Conservation (phyloP, 1,140 invertebrate species). For the Notospermus geniculatus region DNA sequence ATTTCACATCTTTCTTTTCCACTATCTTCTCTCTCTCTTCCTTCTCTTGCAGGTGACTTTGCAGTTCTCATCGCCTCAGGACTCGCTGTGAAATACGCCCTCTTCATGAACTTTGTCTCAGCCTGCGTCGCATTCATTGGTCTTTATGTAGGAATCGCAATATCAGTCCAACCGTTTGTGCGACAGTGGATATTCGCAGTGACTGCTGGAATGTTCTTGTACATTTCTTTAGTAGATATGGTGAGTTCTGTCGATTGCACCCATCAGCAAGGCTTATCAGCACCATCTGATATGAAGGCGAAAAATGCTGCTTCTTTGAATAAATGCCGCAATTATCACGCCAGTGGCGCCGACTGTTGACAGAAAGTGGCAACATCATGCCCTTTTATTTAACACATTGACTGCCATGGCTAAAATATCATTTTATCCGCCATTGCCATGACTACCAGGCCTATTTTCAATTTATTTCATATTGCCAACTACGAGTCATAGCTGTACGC, state of each 20-base stretch:
- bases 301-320: too few relatives aligned
- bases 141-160: conserved; percentile 60
- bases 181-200: conserved; percentile 63
- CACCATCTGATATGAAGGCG: neutral
- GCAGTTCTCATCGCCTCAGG: conserved; percentile 87
- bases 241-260: conserved; percentile 46
- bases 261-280: neutral
- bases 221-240: conserved; percentile 65
- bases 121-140: conserved; percentile 68
- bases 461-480: too few relatives aligned
- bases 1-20: too few relatives aligned
- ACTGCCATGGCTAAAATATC: too few relatives aligned
- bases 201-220: conserved; percentile 66
- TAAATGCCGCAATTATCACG: too few relatives aligned
- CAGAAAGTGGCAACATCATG: too few relatives aligned
- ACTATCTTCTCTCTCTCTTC: too few relatives aligned
- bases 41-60: conserved; percentile 72
- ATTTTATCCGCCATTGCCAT: too few relatives aligned
- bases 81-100: conserved; percentile 63
- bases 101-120: conserved; percentile 67
- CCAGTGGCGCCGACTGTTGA: too few relatives aligned
- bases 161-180: conserved; percentile 40
- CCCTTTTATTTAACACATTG: too few relatives aligned
- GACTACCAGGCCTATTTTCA: too few relatives aligned
- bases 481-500: too few relatives aligned